These are phyloP conservation scores for Spodoptera litura DNA, from an alignment of 1,140 invertebrate species.

Conservation along the genomic window DNA sequence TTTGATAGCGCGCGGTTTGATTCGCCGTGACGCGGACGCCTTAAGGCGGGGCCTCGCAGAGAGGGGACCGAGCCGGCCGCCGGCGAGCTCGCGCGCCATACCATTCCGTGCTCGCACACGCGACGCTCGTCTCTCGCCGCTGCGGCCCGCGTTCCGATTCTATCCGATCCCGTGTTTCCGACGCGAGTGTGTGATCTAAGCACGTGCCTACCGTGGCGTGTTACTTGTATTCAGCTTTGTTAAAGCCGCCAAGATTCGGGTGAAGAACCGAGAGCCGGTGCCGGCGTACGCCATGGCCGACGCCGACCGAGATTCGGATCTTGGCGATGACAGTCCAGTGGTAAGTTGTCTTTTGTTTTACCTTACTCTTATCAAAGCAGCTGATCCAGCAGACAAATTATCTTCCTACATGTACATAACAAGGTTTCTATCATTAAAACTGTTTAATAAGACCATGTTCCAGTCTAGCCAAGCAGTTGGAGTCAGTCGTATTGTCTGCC, in stretches of 20 bases:
- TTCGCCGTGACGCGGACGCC: constrained; percentile 81
- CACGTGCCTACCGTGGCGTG: constrained; percentile 66
- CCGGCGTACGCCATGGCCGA: constrained; percentile 94
- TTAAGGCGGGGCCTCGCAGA: constrained; percentile 75
- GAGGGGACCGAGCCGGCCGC: constrained; percentile 56
- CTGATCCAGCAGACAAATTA: too few species aligned
- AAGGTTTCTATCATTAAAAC: background rate
- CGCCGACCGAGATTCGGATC: constrained; percentile 92
- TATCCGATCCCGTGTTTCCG: constrained; percentile 56
- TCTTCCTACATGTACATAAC: background rate
- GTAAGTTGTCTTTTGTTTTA: constrained; percentile 75
- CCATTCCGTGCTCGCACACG: constrained; percentile 68
- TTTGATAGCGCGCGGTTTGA: constrained; percentile 81
- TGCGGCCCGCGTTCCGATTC: constrained; percentile 46
- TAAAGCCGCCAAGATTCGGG: constrained; percentile 93
- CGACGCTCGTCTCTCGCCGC: constrained; percentile 57
- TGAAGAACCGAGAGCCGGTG: constrained; percentile 95
- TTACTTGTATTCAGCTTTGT: constrained; percentile 60
- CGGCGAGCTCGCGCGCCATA: constrained; percentile 59
- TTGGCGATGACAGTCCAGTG: constrained; percentile 88
- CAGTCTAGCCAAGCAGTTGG: background rate
- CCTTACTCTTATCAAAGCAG: background rate
- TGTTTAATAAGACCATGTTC: background rate
- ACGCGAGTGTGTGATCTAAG: constrained; percentile 67
- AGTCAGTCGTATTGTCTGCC: constrained; percentile 1